Evolutionary conservation across 1,140 invertebrate genomes (phyloP).

Genomic region (Neuroterus valhalla): DNA sequence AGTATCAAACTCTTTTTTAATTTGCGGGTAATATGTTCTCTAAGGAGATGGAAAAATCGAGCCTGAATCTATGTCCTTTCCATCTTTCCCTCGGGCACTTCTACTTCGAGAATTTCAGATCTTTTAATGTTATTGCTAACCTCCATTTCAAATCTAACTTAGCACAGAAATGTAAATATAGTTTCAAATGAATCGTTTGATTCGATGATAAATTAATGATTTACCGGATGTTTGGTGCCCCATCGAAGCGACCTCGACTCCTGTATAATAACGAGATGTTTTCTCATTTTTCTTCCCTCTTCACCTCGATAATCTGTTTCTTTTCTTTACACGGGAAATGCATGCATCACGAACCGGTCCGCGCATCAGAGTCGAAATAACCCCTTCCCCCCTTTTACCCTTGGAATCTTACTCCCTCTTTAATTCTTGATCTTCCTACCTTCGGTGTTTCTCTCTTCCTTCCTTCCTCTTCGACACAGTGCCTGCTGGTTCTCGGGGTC

Average conservation of each 20-base stretch:
- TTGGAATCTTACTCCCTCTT: conserved; percentile 29
- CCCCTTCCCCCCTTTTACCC: conserved; percentile 33
- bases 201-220: conserved; percentile 24
- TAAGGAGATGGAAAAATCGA: conserved; percentile 21
- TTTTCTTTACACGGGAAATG: conserved; percentile 48
- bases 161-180: background rate
- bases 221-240: conserved; percentile 33
- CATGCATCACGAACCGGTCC: conserved; percentile 54
- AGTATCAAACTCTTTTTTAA: background rate
- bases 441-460: conserved; percentile 32
- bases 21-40: conserved; percentile 25
- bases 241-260: conserved; percentile 56
- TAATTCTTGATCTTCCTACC: conserved; percentile 21
- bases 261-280: conserved; percentile 50
- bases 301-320: conserved; percentile 48
- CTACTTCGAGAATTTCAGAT: background rate
- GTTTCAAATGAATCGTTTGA: conserved; percentile 6
- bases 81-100: conserved; percentile 7
- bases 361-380: conserved; percentile 37
- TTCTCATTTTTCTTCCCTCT: conserved; percentile 14
- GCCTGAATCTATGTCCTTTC: conserved; percentile 35
- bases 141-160: background rate
- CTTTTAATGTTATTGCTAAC: background rate
- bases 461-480: conserved; percentile 30
- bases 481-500: conserved; percentile 40